Evolutionary conservation across 1,140 invertebrate genomes (phyloP), one percentile per base, ranked within the genome.

Genomic region (Mya arenaria): DNA sequence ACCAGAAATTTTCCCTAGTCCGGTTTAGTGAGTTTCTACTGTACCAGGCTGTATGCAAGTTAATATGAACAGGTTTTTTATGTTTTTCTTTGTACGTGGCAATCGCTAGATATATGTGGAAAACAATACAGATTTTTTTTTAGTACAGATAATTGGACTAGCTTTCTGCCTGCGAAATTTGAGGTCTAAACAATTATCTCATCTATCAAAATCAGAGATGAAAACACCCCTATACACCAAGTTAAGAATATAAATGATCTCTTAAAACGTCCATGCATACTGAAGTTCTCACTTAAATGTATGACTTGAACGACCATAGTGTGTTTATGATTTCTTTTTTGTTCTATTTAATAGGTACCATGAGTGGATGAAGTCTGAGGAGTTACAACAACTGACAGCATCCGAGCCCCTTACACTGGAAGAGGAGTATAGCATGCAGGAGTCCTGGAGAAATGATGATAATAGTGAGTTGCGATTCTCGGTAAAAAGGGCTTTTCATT

Each of bases 351-450:
- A n/a, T 68, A 92, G 91, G 87, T 99, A 99, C 93, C 97, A 99
- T 91, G 90, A 94, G 85, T 99, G 98, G 98, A 99, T 99, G 98
- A 94, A 96, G 92, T 96, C 95, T 69, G 92, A 95, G 87, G 96
- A 97, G 92, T 93, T 99, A 32, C 96, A 96, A 89, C 91, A 95
- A 71, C 92, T 98, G 15, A 99, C 98, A 6, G 97, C 96, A n/a
- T 99, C 98, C 0, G 97, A 98, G 91, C 95, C 96, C 17, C 93
- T 99, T 23, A 94, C 95, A 2, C 89, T 99, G 37, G 94, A 96
- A 78, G 94, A 99, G 91, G 97, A 98, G 93, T 98, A 96, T 94
- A 93, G 95, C 82, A 99, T 99, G 98, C 98, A 99, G 93, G 92
- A 95, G 89, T 95, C 94, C 44, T 99, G 98, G 98, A 93, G 94